Conservation (phyloP, 2,888 invertebrate genomes). For the Sinopyrophorus schimmeli region DNA sequence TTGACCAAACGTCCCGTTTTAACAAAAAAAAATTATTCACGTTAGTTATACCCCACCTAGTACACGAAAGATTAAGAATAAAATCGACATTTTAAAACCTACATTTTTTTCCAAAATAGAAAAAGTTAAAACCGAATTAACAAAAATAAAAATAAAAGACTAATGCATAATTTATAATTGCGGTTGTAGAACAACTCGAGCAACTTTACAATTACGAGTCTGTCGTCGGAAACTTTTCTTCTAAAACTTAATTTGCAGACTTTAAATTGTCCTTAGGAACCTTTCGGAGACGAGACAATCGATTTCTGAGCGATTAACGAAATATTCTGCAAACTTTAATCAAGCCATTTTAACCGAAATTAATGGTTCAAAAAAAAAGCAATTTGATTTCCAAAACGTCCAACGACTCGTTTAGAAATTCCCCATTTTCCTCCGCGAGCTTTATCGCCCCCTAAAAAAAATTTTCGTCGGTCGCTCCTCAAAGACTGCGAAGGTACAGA, state of each 20-base stretch:
- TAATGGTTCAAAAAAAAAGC: too few species aligned
- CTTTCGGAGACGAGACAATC: slow-evolving; percentile 45
- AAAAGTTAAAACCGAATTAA: too few species aligned
- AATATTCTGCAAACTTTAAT: slow-evolving; percentile 33
- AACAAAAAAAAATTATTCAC: too few species aligned
- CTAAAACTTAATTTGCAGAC: slow-evolving; percentile 48
- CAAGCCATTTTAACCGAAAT: too few species aligned
- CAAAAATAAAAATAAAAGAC: too few species aligned
- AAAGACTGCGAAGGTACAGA: slow-evolving; percentile 4
- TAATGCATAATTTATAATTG: slow-evolving; percentile 41
- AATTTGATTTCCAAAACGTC: too few species aligned
- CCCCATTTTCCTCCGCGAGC: neutral
- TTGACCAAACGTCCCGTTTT: too few species aligned
- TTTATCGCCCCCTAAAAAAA: slow-evolving; percentile 3
- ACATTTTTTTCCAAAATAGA: too few species aligned
- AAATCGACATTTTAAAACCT: too few species aligned
- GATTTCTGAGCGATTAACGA: slow-evolving; percentile 39
- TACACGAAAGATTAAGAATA: too few species aligned
- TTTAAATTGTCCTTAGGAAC: slow-evolving; percentile 46
- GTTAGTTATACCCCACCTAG: too few species aligned
- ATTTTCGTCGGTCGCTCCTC: slow-evolving; percentile 5
- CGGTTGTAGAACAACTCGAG: slow-evolving; percentile 38
- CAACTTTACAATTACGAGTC: slow-evolving; percentile 48
- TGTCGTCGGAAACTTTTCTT: slow-evolving; percentile 46
- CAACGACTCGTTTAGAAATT: too few species aligned